Percentiles rank a stretch among this genome's conserved stretches.
These are phyloP conservation scores for Euthynnus affinis DNA, from an alignment of 2,797 vertebrate species.

Conservation along the genomic window DNA sequence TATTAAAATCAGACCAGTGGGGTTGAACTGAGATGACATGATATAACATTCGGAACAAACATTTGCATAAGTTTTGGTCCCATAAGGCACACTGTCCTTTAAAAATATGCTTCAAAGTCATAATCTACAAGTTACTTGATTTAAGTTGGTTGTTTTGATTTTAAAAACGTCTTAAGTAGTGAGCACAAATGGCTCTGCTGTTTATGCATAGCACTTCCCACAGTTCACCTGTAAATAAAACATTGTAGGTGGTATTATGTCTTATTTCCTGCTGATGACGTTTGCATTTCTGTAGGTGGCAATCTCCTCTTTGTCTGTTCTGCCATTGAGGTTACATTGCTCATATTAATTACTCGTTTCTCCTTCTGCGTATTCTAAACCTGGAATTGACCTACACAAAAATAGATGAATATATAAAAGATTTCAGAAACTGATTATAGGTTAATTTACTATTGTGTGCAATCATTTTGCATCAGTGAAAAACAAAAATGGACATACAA, in stretches of 20 bases:
- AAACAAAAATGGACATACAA: not conserved
- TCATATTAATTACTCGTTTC: conserved; percentile 19
- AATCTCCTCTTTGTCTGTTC: conserved; percentile 30
- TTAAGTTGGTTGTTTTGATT: not conserved
- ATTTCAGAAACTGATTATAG: not conserved
- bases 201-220: conserved; percentile 3
- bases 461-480: conserved; percentile 33
- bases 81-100: not conserved
- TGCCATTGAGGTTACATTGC: conserved; percentile 11
- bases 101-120: not conserved
- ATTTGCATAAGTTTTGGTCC: not conserved
- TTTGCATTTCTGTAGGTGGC: conserved; percentile 46
- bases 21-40: conserved; percentile 8
- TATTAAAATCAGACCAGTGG: not conserved
- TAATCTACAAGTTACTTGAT: too few relatives aligned
- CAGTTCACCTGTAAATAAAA: conserved; percentile 40
- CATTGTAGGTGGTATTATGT: conserved; percentile 23
- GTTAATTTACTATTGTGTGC: conserved; percentile 15
- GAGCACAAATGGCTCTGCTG: not conserved
- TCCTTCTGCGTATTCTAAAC: not conserved
- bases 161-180: not conserved
- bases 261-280: conserved; percentile 23
- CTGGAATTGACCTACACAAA: not conserved
- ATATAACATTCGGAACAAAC: too few relatives aligned
- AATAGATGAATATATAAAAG: not conserved